phyloP scores from a whole-genome alignment of 1,140 invertebrate species.

The Drosophila paulistorum region DNA sequence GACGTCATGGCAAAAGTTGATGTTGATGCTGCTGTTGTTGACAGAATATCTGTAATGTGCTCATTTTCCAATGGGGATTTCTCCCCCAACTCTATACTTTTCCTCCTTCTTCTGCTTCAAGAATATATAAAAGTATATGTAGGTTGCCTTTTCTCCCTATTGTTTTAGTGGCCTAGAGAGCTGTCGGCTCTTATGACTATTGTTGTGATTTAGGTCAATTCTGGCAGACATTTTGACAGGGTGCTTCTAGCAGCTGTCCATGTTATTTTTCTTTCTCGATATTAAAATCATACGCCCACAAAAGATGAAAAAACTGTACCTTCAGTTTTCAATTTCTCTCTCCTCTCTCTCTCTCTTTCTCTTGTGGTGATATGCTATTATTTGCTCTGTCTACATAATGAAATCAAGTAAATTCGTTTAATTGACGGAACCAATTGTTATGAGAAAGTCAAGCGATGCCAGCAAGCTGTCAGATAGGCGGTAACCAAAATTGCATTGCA shows the following conservation, averaged over 20 bases:
- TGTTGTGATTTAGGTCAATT: conserved; percentile 45
- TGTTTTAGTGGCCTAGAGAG: conserved; percentile 16
- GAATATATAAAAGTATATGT: no score
- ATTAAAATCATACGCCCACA: background rate
- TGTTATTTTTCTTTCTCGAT: no score
- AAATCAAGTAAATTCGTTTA: conserved; percentile 75
- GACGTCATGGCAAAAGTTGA: conserved; percentile 51
- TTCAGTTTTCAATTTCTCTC: background rate
- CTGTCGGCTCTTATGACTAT: conserved; percentile 8
- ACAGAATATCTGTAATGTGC: conserved; percentile 47
- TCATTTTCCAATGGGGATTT: conserved; percentile 39
- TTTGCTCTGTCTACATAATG: conserved; percentile 38
- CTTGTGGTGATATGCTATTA: background rate
- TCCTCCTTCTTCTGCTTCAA: background rate
- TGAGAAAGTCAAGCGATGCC: conserved; percentile 25
- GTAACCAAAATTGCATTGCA: conserved; percentile 40
- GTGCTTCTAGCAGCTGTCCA: no score
- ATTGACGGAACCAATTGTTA: conserved; percentile 47
- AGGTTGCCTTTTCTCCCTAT: conserved; percentile 15
- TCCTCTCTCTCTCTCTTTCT: background rate
- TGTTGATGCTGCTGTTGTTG: conserved; percentile 25
- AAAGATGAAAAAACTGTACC: background rate
- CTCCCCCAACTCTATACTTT: background rate
- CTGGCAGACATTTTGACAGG: conserved; percentile 29
- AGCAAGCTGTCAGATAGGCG: background rate